Percentiles rank a stretch among this genome's conserved stretches.
Conservation (phyloP, 2,888 invertebrate species). For the Catocala sponsa region DNA sequence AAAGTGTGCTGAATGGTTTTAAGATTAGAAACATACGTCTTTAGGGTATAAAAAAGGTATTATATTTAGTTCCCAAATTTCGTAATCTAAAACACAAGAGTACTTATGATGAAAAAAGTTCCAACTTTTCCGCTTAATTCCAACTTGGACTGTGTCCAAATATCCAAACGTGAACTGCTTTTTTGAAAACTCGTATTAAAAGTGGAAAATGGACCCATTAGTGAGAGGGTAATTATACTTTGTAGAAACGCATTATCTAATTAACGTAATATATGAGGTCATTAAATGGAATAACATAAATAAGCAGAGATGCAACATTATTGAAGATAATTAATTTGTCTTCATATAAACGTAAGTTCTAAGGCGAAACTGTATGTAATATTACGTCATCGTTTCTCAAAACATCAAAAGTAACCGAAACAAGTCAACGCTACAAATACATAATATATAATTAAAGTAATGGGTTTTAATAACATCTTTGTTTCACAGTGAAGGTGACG, state of each 20-base stretch:
- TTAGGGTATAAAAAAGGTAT: constrained; percentile 15
- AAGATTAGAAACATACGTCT: constrained; percentile 14
- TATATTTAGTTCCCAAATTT: constrained; percentile 31
- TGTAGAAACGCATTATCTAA: constrained; percentile 15
- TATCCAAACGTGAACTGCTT: constrained; percentile 39
- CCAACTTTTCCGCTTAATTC: constrained; percentile 48
- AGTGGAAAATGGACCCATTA: constrained; percentile 39
- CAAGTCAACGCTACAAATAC: no score
- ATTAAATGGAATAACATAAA: constrained; percentile 20
- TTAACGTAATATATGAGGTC: constrained; percentile 6
- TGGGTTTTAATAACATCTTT: no score
- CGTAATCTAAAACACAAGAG: constrained; percentile 34
- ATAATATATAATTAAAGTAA: no score
- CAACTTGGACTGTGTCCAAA: constrained; percentile 51
- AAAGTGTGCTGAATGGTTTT: no score
- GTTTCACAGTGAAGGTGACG: no score
- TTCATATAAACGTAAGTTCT: no score
- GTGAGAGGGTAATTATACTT: constrained; percentile 17
- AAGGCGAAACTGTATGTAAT: no score
- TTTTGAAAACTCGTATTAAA: constrained; percentile 38
- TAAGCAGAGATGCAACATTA: no score
- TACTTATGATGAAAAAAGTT: constrained; percentile 42
- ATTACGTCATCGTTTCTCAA: no score
- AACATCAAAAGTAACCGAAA: no score
- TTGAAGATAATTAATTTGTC: no score